A percentile compares a stretch with the other conserved stretches of the same genome.
phyloP scores from a whole-genome alignment of 2,888 invertebrate species.

The Orchesellides sinensis region DNA sequence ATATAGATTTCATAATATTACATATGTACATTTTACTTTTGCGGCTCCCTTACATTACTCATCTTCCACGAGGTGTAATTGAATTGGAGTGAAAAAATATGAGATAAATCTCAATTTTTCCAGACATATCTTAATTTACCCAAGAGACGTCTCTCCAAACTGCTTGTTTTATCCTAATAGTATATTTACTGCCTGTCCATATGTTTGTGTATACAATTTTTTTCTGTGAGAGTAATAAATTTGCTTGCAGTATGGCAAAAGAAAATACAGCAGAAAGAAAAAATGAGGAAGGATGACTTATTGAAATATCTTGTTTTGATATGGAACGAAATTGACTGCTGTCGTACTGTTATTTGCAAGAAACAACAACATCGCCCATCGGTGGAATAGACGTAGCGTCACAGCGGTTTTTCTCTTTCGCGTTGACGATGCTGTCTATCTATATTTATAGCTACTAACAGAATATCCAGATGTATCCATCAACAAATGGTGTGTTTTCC shows the following conservation, averaged over 20 bases:
- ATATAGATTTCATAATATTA: slow-evolving; percentile 19
- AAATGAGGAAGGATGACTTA: neutral
- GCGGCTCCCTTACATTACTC: slow-evolving; percentile 16
- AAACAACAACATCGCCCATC: neutral
- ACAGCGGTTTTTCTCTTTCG: neutral
- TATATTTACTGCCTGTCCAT: slow-evolving; percentile 26
- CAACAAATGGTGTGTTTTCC: neutral
- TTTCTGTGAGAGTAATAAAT: slow-evolving; percentile 29
- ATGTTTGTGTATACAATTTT: slow-evolving; percentile 17
- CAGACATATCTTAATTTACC: slow-evolving; percentile 36
- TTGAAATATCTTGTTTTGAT: slow-evolving; percentile 36
- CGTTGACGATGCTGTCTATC: neutral
- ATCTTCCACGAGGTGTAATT: slow-evolving; percentile 12
- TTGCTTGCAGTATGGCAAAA: slow-evolving; percentile 1
- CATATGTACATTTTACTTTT: slow-evolving; percentile 21
- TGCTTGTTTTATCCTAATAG: slow-evolving; percentile 3
- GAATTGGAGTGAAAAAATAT: slow-evolving; percentile 20
- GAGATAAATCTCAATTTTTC: slow-evolving; percentile 38
- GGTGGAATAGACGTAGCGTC: neutral
- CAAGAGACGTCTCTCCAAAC: slow-evolving; percentile 5
- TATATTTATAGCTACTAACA: too few species aligned
- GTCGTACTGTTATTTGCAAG: slow-evolving; percentile 19
- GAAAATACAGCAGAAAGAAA: neutral
- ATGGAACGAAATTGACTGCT: slow-evolving; percentile 28
- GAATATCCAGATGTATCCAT: neutral